Evolutionary conservation across 2,888 invertebrate genomes (phyloP).

Genomic region (Caenorhabditis drosophilae): DNA sequence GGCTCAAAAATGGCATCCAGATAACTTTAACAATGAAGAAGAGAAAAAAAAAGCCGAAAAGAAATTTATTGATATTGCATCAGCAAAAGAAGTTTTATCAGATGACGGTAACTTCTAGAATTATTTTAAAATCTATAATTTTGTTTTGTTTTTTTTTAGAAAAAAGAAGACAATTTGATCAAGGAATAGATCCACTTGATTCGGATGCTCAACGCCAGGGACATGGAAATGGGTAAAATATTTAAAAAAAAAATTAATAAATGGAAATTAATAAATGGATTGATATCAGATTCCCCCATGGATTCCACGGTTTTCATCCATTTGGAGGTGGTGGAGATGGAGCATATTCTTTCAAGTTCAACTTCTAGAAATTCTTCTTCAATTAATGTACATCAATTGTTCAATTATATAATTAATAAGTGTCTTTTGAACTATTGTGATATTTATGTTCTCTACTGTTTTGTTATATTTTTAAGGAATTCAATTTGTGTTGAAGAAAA

Average conservation of each 20-base stretch:
- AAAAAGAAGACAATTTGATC: conserved; percentile 90
- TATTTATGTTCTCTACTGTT: too few species aligned
- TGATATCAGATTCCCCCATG: conserved; percentile 43
- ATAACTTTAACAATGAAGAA: conserved; percentile 85
- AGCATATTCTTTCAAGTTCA: conserved; percentile 64
- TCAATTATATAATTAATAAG: too few species aligned
- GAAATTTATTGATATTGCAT: conserved; percentile 96
- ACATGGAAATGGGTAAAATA: too few species aligned
- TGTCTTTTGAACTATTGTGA: too few species aligned
- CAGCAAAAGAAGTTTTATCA: conserved; percentile 91
- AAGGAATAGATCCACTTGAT: conserved; percentile 94
- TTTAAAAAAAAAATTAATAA: too few species aligned
- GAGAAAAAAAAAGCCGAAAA: conserved; percentile 81
- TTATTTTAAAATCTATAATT: not conserved
- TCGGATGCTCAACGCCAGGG: conserved; percentile 77
- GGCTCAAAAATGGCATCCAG: conserved; percentile 98
- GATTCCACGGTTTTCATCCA: conserved; percentile 62
- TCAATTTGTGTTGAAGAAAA: too few species aligned
- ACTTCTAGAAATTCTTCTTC: conserved; percentile 35
- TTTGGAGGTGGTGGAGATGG: conserved; percentile 62
- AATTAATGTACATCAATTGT: too few species aligned
- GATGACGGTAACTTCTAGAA: conserved; percentile 73
- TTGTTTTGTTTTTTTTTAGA: conserved; percentile 74
- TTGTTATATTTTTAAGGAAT: too few species aligned
- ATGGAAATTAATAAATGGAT: too few species aligned